These are phyloP conservation scores for Ectemnius cavifrons DNA, from an alignment of 2,888 invertebrate species.

Conservation along the genomic window DNA sequence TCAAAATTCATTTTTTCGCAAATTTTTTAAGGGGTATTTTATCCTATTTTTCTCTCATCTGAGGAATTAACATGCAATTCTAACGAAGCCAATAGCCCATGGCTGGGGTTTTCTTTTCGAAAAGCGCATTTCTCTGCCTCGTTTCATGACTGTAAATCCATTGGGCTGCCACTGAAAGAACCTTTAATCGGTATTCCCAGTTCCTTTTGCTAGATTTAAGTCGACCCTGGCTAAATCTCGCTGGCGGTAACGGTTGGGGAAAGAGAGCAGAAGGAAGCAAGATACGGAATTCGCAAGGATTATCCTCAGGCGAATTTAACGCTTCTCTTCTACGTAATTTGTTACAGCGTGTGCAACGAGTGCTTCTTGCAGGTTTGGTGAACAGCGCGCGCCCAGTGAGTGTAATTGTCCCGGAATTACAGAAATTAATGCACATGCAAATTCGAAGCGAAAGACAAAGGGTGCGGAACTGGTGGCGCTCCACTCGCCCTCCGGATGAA, in stretches of 20 bases:
- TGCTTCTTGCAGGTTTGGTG: background rate
- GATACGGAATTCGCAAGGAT: constrained; percentile 26
- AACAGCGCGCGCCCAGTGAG: too few species aligned
- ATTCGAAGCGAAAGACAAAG: too few species aligned
- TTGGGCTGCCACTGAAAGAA: constrained; percentile 20
- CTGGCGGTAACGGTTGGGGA: background rate
- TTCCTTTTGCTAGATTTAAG: constrained; percentile 37
- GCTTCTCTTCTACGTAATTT: background rate
- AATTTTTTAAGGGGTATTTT: background rate
- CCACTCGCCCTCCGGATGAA: too few species aligned
- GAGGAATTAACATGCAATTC: too few species aligned
- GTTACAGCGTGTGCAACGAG: background rate
- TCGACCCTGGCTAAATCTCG: constrained; percentile 26
- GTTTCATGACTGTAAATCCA: background rate
- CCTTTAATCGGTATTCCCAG: constrained; percentile 34
- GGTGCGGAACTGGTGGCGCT: too few species aligned
- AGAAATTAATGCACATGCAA: too few species aligned
- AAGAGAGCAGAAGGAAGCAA: constrained; percentile 7
- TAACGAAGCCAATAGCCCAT: constrained; percentile 20
- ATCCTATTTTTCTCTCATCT: too few species aligned
- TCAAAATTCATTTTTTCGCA: too few species aligned
- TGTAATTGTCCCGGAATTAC: too few species aligned
- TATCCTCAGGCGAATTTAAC: constrained; percentile 13
- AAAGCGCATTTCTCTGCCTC: background rate
- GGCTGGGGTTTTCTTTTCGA: background rate